Evolutionary conservation across 2,797 vertebrate species (phyloP), one percentile per base, ranked within the genome.

Genomic region (Anguilla pacifica): DNA sequence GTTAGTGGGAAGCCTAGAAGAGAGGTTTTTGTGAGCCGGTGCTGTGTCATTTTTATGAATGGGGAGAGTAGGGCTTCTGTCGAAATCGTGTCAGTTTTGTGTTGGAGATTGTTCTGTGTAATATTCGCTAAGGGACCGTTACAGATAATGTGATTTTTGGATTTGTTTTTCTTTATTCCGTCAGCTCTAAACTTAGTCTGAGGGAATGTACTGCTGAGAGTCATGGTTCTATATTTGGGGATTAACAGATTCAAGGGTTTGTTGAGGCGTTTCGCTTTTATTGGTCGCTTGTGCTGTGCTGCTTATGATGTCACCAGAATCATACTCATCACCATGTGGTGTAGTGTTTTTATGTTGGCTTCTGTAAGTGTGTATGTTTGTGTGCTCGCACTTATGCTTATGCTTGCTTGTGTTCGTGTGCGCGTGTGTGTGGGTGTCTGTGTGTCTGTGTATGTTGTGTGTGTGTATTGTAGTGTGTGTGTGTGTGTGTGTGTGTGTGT

Each of bases 61-160:
- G 19, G 74, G 4, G 10, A 17, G 13, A 46, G 17, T 35, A 46
- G 39, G 74, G 3, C 46, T 43, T 72, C 6, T 43, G 31, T 74
- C 35, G 70, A 19, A 22, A 67, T 72, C 91, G 91, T 92, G 90
- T 77, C 89, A 89, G 91, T 92, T 91, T 85, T 84, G 43, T 49
- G 59, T 72, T 59, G 28, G 77, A 6, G 61, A 28, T 39, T 2
- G 11, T 59, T 59, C 17, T 61, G 7, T 19, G 19, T 86, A 46
- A 6, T 22, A 7, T 59, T 19, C 43, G 19, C 13, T 53, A 35
- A 35, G 31, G 74, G 39, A 6, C 17, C 17, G 1, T 43, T 43
- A 7, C 6, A 4, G 72, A 46, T 15, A 22, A 4, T 79, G 74
- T 13, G 39, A 22, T 17, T 79, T 79, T 79, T 46, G 74, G 39